Base-by-base conservation (phyloP, 2,888 invertebrate genomes). In the Pheosia gnoma region DNA sequence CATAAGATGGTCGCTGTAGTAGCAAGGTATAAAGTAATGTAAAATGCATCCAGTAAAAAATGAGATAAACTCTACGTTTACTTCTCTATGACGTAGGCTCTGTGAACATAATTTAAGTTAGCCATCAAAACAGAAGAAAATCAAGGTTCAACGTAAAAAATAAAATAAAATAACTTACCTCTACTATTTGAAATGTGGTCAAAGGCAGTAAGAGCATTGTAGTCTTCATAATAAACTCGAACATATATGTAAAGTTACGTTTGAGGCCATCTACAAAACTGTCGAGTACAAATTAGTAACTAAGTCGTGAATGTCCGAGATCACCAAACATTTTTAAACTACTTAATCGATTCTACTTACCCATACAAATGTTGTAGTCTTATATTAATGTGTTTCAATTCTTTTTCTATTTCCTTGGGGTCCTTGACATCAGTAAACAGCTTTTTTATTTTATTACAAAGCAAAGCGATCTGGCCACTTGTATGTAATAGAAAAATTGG, bases 21-120 rank as follows among this genome's bases (percentile, higher is more conserved):
- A 89, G 66, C 89, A 90, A 0, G 91, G 91, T 57, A 88, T 77
- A 59, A 80, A 85, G 59, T 88, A 88, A 66, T 88, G 85, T 52
- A 88, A 61, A 49, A 81, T 68, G 38, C 73, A 64, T 4, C 78
- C 82, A 9, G 71, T 59, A 59, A 83, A 85, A 68, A 86, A 86
- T 39, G 81, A 80, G 7, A 82, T 71, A 62, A 89, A 91, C 65
- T 91, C 90, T 36, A 87, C 58, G 57, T 84, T 86, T 2, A 88
- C 58, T 55, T 72, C 73, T 25, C 72, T 71, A 38, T 72, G 56
- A 13, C 77, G 78, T 25, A 84, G 61, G 41, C 83, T 81, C 90
- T 89, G 81, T 25, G 25, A 25, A 25, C 25, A 25, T 25, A 25
- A 25, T 25, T 25, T 25, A 25, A 25, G 25, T 25, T 25, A 25